phyloP scores from a whole-genome alignment of 2,888 invertebrate species.

The Ommatoiulus sabulosus region DNA sequence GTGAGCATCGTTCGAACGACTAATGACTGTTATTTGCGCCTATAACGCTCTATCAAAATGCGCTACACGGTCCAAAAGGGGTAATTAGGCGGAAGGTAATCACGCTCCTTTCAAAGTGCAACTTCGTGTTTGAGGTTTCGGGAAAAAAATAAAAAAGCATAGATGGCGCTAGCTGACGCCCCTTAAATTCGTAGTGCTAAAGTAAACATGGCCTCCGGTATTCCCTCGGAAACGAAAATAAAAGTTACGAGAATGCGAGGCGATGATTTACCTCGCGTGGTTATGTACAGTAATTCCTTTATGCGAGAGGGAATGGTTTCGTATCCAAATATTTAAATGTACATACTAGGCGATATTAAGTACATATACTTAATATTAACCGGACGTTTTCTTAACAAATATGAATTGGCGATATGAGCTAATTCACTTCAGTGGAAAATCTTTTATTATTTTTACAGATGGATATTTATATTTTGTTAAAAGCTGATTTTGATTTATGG shows the following conservation, averaged over 20 bases:
- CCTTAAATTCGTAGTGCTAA: neutral
- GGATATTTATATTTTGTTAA: too few relatives aligned
- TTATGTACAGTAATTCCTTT: neutral
- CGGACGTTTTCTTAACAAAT: too few relatives aligned
- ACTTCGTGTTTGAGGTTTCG: conserved; percentile 19
- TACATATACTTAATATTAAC: too few relatives aligned
- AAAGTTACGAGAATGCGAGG: neutral
- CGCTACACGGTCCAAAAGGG: neutral
- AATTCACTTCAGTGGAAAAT: too few relatives aligned
- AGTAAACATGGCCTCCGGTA: neutral
- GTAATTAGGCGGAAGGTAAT: neutral
- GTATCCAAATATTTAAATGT: too few relatives aligned
- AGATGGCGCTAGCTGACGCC: neutral
- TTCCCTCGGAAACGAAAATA: too few relatives aligned
- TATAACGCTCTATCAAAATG: neutral
- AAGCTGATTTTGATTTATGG: too few relatives aligned
- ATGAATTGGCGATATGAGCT: too few relatives aligned
- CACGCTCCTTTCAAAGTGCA: neutral
- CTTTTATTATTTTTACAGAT: too few relatives aligned
- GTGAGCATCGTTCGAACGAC: neutral
- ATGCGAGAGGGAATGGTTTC: neutral
- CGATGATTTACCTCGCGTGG: neutral
- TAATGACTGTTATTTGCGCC: neutral
- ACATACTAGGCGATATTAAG: too few relatives aligned
- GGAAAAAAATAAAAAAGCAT: neutral